Evolutionary conservation across 2,113 vertebrate genomes (phyloP).

Genomic region (Suricata suricatta): DNA sequence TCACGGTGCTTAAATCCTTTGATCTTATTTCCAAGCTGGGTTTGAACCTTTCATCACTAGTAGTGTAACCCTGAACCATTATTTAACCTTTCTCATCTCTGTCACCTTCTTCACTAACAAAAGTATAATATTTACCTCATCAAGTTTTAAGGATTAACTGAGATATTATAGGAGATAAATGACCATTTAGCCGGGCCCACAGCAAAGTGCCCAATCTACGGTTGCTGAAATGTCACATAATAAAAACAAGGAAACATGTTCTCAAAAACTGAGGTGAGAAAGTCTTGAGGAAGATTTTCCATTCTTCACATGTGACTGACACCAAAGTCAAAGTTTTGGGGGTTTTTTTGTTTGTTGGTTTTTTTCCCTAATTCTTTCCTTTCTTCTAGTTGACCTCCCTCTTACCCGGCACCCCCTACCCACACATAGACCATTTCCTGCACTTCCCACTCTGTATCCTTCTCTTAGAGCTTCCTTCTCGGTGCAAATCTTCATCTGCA

Average conservation of each 20-base stretch:
- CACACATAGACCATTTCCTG: not conserved
- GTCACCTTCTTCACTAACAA: not conserved
- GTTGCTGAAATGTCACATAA: not conserved
- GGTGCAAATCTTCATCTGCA: not conserved
- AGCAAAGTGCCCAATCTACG: not conserved
- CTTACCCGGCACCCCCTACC: not conserved
- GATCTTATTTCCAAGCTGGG: not conserved
- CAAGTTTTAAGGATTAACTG: not conserved
- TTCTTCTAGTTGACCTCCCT: not conserved
- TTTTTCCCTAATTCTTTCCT: not conserved
- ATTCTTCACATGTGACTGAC: not conserved
- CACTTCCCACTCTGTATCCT: not conserved
- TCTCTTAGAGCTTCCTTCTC: not conserved
- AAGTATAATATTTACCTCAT: not conserved
- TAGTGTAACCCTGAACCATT: not conserved
- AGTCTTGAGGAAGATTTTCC: not conserved
- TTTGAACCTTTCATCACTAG: not conserved
- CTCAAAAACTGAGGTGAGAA: not conserved
- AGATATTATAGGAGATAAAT: not conserved
- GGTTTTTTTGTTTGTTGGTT: too few species aligned
- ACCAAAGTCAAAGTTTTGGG: not conserved
- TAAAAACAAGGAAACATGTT: not conserved
- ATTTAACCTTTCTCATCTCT: not conserved
- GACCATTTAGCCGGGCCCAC: not conserved
- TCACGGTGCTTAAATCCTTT: not conserved